These are phyloP conservation scores for Triplophysa siluroides DNA, from an alignment of 2,113 vertebrate species.

Conservation along the genomic window DNA sequence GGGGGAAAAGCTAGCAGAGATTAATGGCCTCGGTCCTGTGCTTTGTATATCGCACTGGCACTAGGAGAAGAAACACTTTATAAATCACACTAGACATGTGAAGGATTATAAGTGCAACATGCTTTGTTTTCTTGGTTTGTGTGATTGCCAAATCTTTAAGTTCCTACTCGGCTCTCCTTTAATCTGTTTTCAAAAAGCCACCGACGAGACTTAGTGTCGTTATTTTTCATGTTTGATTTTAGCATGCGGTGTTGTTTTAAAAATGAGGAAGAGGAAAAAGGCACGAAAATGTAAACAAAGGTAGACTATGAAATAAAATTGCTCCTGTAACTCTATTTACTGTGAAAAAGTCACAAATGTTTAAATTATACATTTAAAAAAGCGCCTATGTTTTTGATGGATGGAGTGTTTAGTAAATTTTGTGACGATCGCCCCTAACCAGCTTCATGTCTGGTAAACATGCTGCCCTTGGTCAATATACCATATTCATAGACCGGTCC, in stretches of 20 bases:
- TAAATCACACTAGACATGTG: slow-evolving; percentile 81
- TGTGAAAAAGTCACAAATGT: slow-evolving; percentile 10
- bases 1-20: slow-evolving; percentile 68
- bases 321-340: slow-evolving; percentile 24
- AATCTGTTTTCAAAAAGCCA: slow-evolving; percentile 67
- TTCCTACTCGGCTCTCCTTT: slow-evolving; percentile 62
- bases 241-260: neutral
- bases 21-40: slow-evolving; percentile 77
- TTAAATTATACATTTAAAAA: neutral
- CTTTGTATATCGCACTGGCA: slow-evolving; percentile 73
- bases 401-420: slow-evolving; percentile 20
- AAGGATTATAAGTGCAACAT: slow-evolving; percentile 66
- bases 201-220: slow-evolving; percentile 46
- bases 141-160: slow-evolving; percentile 66
- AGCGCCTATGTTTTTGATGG: slow-evolving; percentile 4
- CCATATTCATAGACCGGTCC: slow-evolving; percentile 22
- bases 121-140: slow-evolving; percentile 67
- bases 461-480: slow-evolving; percentile 22
- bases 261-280: neutral
- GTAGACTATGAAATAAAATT: slow-evolving; percentile 13
- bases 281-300: neutral
- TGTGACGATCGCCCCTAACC: neutral
- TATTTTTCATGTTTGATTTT: slow-evolving; percentile 32
- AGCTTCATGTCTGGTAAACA: slow-evolving; percentile 28
- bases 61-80: slow-evolving; percentile 78